A percentile compares a stretch with the other conserved stretches of the same genome.
phyloP scores from a whole-genome alignment of 1,140 invertebrate species.

The Danaus melanippus region DNA sequence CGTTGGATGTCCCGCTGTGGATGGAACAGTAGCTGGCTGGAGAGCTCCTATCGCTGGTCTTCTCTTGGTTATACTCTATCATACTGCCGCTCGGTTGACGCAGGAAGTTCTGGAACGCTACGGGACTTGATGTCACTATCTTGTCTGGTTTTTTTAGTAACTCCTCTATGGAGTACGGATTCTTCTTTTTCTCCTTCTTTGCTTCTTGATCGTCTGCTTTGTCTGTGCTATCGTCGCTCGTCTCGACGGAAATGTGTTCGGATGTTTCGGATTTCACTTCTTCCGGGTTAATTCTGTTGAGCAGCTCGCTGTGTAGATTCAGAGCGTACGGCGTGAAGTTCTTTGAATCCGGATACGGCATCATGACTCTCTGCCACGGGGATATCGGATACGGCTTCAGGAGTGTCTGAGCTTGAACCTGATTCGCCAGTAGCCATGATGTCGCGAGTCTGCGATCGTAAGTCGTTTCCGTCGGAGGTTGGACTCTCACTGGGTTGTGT shows the following conservation, averaged over 20 bases:
- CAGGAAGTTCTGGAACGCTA: slow-evolving; percentile 53
- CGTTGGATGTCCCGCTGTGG: slow-evolving; percentile 55
- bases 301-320: slow-evolving; percentile 46
- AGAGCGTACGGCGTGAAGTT: slow-evolving; percentile 56
- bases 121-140: slow-evolving; percentile 44
- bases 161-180: slow-evolving; percentile 90
- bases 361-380: slow-evolving; percentile 72
- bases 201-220: slow-evolving; percentile 73
- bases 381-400: slow-evolving; percentile 63
- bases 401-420: slow-evolving; percentile 58
- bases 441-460: slow-evolving; percentile 73
- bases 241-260: slow-evolving; percentile 68
- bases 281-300: slow-evolving; percentile 52
- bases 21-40: slow-evolving; percentile 61
- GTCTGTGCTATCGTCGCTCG: slow-evolving; percentile 76
- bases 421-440: slow-evolving; percentile 71
- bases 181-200: slow-evolving; percentile 79
- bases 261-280: slow-evolving; percentile 63
- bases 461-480: slow-evolving; percentile 44
- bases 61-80: slow-evolving; percentile 49
- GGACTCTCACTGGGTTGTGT: slow-evolving; percentile 51
- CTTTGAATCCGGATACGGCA: slow-evolving; percentile 66
- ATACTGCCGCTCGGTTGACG: slow-evolving; percentile 61
- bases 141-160: slow-evolving; percentile 84
- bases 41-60: slow-evolving; percentile 55